Evolutionary conservation across 2,113 vertebrate genomes (phyloP), one percentile per base, ranked within the genome.

Genomic region (Malurus melanocephalus): DNA sequence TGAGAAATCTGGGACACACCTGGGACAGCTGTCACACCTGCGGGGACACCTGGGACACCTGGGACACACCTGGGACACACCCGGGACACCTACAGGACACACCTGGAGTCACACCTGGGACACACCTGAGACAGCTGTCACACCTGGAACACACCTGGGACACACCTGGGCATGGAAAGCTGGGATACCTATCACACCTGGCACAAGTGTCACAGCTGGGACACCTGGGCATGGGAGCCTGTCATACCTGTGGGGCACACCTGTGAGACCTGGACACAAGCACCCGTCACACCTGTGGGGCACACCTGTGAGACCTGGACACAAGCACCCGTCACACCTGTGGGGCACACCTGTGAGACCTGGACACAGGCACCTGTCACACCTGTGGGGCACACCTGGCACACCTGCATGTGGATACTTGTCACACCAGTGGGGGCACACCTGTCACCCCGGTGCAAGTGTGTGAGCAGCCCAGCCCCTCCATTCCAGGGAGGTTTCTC

Each of bases 381-480:
- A 53, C 8, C 15, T 49, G n/a, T 9, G 16, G 14, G n/a, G n/a
- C n/a, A n/a, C n/a, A n/a, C n/a, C n/a, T n/a, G 27, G 43, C 40
- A 30, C 60, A 62, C 9, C 13, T 43, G 45, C 45, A 13, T 7
- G 53, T 19, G 8, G 7, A 55, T 32, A 57, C 9, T n/a, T 38
- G 23, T 60, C 61, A 64, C 30, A 33, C 32, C 23, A 13, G 13
- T 49, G 48, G 12, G 30, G 13, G 13, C 18, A 21, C 27, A 75
- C 21, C 28, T 7, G 33, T 22, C 2, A 66, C 60, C 40, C 55
- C 33, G 1, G 0, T 3, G 23, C 26, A 24, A 57, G 28, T 5
- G 24, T 3, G 43, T 22, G 21, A 9, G 12, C 11, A 2, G 7
- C 1, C 1, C 45, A 51, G 10, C 30, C 9, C 43, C 40, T 18